Conservation (phyloP, 1,140 invertebrate species). For the Atta colombica region DNA sequence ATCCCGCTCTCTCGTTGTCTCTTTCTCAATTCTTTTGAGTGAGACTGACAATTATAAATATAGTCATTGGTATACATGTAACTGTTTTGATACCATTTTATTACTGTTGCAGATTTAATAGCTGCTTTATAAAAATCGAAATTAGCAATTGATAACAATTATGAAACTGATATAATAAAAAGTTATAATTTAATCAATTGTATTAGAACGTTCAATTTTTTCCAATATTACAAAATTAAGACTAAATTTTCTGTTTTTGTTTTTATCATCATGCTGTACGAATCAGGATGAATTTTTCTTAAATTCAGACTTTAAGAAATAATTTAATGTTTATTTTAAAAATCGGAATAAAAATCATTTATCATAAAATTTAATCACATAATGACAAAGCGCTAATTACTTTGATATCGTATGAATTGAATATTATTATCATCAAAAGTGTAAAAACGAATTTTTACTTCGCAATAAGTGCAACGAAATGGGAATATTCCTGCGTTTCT, state of each 20-base stretch:
- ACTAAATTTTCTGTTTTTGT: not conserved
- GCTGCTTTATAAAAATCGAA: not conserved
- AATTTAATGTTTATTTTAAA: not conserved
- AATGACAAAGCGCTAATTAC: not conserved
- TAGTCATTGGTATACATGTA: not conserved
- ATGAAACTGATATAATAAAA: not conserved
- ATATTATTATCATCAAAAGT: not conserved
- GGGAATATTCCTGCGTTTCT: not conserved
- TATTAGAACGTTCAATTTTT: not conserved
- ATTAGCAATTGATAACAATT: not conserved
- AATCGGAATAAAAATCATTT: not conserved
- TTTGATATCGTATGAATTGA: not conserved
- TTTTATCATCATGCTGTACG: not conserved
- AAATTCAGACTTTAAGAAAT: not conserved
- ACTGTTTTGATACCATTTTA: not conserved
- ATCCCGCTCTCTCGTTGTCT: not conserved
- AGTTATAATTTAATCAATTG: not conserved
- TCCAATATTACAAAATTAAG: not conserved
- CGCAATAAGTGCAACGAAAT: not conserved
- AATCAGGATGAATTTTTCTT: not conserved
- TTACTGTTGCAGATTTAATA: not conserved
- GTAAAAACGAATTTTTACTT: not conserved
- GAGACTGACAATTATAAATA: no score
- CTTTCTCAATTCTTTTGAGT: not conserved
- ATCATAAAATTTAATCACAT: not conserved